Evolutionary conservation across 1,140 invertebrate species (phyloP).

Genomic region (Proales similis): DNA sequence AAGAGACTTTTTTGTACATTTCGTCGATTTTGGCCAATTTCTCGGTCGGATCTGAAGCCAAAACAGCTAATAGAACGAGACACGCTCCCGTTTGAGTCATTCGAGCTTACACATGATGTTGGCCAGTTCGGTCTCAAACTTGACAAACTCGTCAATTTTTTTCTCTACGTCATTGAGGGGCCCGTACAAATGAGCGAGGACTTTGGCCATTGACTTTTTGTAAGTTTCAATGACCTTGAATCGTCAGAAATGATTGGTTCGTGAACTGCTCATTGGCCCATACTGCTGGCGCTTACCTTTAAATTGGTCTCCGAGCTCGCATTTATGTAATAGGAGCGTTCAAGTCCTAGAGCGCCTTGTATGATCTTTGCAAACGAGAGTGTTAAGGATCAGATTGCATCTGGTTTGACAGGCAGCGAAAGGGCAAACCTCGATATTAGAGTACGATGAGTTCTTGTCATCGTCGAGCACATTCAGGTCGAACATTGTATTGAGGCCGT

Average conservation of each 20-base stretch:
- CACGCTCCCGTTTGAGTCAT: background rate
- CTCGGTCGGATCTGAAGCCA: constrained; percentile 13
- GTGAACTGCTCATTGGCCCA: no score
- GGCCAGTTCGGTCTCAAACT: constrained; percentile 30
- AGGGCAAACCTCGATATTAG: constrained; percentile 69
- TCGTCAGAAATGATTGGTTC: background rate
- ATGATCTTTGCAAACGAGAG: constrained; percentile 14
- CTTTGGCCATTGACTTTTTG: constrained; percentile 18
- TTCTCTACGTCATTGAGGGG: background rate
- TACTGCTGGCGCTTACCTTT: constrained; percentile 4
- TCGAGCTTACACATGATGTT: constrained; percentile 23
- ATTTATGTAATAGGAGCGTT: constrained; percentile 36
- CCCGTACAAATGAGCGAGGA: constrained; percentile 9
- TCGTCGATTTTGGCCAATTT: constrained; percentile 17
- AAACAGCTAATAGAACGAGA: background rate
- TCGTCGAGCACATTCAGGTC: constrained; percentile 83
- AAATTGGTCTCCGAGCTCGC: constrained; percentile 13
- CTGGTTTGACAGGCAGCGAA: background rate
- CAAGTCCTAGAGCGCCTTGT: constrained; percentile 29
- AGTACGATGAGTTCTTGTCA: constrained; percentile 76
- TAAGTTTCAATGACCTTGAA: constrained; percentile 25
- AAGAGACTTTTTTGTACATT: background rate
- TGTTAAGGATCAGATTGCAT: background rate
- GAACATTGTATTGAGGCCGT: constrained; percentile 63
- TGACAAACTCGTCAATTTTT: constrained; percentile 7